Percentiles rank a stretch among this genome's conserved stretches.
These are phyloP conservation scores for Bimastos eiseni DNA, from an alignment of 2,888 invertebrate species.

Conservation along the genomic window DNA sequence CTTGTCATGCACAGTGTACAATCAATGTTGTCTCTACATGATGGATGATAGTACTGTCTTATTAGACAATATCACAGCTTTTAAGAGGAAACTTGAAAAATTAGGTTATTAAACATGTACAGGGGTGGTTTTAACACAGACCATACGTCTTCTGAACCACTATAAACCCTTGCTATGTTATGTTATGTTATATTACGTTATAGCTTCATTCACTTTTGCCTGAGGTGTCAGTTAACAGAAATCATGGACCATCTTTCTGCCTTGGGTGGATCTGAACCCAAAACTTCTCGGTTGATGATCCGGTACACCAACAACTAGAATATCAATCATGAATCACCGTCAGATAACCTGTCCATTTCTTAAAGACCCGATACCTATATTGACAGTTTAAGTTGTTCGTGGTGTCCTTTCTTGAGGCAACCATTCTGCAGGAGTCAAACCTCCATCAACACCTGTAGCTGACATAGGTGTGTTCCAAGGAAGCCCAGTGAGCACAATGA, in stretches of 20 bases:
- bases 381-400: background rate
- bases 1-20: background rate
- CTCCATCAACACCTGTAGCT: background rate
- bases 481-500: background rate
- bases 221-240: background rate
- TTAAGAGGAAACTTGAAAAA: too few relatives aligned
- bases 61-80: too few relatives aligned
- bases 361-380: background rate
- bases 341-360: background rate
- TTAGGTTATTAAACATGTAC: too few relatives aligned
- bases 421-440: background rate
- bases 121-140: too few relatives aligned
- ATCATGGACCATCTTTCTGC: too few relatives aligned
- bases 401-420: background rate
- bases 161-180: too few relatives aligned
- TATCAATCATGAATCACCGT: background rate
- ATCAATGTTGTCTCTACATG: background rate
- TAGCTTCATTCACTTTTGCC: background rate
- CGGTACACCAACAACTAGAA: background rate
- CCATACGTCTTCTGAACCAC: too few relatives aligned
- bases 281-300: too few relatives aligned
- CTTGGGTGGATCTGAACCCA: background rate
- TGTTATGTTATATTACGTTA: too few relatives aligned
- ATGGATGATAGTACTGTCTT: too few relatives aligned
- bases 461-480: background rate